Conservation (phyloP, 2,113 vertebrate species). For the Prochilodus magdalenae region DNA sequence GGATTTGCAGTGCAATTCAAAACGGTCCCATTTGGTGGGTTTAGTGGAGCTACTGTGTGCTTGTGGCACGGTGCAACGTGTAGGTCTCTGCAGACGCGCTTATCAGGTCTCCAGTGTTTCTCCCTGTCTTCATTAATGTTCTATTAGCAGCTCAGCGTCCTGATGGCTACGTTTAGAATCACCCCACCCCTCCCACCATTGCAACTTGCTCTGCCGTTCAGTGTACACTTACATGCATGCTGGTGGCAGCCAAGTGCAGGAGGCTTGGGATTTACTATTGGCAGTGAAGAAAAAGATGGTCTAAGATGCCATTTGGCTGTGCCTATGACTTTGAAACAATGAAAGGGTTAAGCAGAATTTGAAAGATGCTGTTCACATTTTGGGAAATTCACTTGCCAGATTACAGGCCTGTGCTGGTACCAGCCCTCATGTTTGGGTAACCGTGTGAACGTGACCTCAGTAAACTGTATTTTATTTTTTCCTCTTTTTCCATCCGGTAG, state of each 20-base stretch:
- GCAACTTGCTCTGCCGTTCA: neutral
- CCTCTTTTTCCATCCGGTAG: too few relatives aligned
- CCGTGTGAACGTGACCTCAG: too few relatives aligned
- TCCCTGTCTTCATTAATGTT: conserved; percentile 55
- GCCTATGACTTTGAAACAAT: neutral
- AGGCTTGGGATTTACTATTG: neutral
- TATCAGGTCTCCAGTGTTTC: conserved; percentile 16
- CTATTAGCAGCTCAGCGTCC: conserved; percentile 43
- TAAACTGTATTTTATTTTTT: too few relatives aligned
- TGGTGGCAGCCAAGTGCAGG: neutral
- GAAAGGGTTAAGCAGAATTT: neutral
- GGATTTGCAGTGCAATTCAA: conserved; percentile 65
- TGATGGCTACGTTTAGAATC: conserved; percentile 9
- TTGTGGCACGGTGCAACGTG: neutral
- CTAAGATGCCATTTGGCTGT: neutral
- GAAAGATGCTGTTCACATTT: neutral
- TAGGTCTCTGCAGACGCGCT: conserved; percentile 30
- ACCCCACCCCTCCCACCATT: neutral
- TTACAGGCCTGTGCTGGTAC: too few relatives aligned
- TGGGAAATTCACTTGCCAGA: too few relatives aligned
- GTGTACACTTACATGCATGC: neutral
- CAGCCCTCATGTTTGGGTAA: too few relatives aligned
- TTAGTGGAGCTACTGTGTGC: conserved; percentile 41
- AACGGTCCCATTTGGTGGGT: conserved; percentile 58
- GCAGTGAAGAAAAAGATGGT: neutral